These are phyloP conservation scores for Clepsis dumicolana DNA, from an alignment of 2,888 invertebrate species.

Conservation along the genomic window DNA sequence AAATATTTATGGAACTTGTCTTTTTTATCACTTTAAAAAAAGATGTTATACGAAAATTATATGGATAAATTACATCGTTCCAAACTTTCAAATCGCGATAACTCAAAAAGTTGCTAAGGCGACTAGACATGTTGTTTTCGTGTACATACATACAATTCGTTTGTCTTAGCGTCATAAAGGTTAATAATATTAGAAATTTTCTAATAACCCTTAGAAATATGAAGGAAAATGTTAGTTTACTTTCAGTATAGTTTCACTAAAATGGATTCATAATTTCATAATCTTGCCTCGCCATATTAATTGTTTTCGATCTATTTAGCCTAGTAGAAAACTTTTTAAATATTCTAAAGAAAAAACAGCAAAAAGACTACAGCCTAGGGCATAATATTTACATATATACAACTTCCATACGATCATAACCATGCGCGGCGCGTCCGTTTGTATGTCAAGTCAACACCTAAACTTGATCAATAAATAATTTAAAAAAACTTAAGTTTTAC, in stretches of 20 bases:
- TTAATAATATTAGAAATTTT: no score
- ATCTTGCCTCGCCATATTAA: slow-evolving; percentile 28
- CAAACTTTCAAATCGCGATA: no score
- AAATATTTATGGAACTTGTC: no score
- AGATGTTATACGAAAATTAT: no score
- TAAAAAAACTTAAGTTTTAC: no score
- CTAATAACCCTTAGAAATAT: no score
- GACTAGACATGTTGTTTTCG: no score
- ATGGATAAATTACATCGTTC: no score
- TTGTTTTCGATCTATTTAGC: neutral
- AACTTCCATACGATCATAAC: slow-evolving; percentile 9
- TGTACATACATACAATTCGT: no score
- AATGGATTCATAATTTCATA: slow-evolving; percentile 5
- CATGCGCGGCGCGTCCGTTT: neutral
- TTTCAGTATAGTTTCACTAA: neutral
- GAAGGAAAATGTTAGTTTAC: neutral
- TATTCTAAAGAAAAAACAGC: slow-evolving; percentile 32
- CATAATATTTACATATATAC: slow-evolving; percentile 23
- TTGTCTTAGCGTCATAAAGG: no score
- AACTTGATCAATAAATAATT: neutral
- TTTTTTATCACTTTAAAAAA: no score
- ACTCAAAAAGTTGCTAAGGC: no score
- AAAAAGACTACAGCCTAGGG: slow-evolving; percentile 39
- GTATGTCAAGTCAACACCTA: neutral
- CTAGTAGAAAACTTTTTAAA: slow-evolving; percentile 18